These are phyloP conservation scores for Drosophila acutilabella DNA, from an alignment of 2,888 invertebrate species.

Conservation along the genomic window DNA sequence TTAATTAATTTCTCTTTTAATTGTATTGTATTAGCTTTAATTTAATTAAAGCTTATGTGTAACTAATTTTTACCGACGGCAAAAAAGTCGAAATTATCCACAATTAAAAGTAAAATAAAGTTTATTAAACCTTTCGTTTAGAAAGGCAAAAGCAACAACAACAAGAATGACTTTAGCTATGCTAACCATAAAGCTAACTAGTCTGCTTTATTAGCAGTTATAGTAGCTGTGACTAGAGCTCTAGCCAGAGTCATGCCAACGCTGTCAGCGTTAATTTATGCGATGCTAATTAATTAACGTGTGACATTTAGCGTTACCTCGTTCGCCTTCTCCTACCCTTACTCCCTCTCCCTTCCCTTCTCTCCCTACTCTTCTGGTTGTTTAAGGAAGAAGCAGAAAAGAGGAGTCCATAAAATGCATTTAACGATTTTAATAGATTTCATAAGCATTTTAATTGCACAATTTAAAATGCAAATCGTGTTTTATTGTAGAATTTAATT, in stretches of 20 bases:
- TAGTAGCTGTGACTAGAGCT: not conserved
- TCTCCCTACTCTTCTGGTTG: not conserved
- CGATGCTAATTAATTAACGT: constrained; percentile 68
- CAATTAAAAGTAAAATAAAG: constrained; percentile 17
- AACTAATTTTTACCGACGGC: constrained; percentile 1
- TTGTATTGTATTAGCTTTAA: not conserved
- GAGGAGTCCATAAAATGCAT: constrained; percentile 70
- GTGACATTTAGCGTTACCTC: constrained; percentile 66
- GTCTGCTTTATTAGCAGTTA: constrained; percentile 9
- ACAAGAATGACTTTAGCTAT: not conserved
- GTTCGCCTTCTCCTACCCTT: not conserved
- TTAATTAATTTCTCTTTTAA: not conserved
- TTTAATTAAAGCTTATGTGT: not conserved
- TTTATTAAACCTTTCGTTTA: constrained; percentile 34
- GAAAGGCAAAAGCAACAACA: constrained; percentile 33
- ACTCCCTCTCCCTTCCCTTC: not conserved
- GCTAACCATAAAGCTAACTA: constrained; percentile 1
- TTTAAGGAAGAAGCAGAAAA: constrained; percentile 29
- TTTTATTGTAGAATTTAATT: constrained; percentile 77
- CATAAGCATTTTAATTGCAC: constrained; percentile 81
- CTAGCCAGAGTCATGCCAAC: constrained; percentile 9
- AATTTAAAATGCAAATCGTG: constrained; percentile 80
- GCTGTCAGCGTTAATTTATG: constrained; percentile 34
- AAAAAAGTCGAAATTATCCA: constrained; percentile 7
- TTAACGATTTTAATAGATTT: constrained; percentile 77